Evolutionary conservation across 2,797 vertebrate species (phyloP).

Genomic region (Danionella dracula): DNA sequence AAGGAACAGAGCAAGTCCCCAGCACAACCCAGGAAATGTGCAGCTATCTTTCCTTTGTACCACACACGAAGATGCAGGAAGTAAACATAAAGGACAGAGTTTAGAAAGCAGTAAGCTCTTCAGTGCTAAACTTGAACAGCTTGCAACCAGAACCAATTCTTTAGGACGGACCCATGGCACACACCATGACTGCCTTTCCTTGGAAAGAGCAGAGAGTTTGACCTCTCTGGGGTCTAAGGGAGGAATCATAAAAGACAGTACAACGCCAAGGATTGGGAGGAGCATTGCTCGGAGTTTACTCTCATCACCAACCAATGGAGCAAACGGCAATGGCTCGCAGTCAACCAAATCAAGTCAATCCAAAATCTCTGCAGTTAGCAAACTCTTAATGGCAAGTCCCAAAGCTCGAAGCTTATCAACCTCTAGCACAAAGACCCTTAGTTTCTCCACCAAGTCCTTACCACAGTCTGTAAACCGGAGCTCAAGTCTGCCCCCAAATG

Average conservation of each 20-base stretch:
- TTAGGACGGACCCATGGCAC: constrained; percentile 79
- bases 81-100: constrained; percentile 66
- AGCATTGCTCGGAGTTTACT: constrained; percentile 74
- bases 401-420: constrained; percentile 87
- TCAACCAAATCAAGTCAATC: constrained; percentile 85
- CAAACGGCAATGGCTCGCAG: constrained; percentile 64
- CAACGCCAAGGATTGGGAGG: constrained; percentile 83
- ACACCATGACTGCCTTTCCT: constrained; percentile 88
- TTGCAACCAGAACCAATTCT: constrained; percentile 88
- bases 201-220: constrained; percentile 88
- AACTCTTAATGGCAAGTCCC: constrained; percentile 91
- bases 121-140: constrained; percentile 90
- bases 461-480: constrained; percentile 87
- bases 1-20: constrained; percentile 82
- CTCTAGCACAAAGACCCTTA: constrained; percentile 89
- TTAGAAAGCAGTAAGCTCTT: constrained; percentile 85
- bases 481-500: constrained; percentile 80
- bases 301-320: constrained; percentile 69
- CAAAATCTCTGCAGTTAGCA: constrained; percentile 93
- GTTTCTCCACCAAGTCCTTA: constrained; percentile 95
- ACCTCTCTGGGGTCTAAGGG: constrained; percentile 72
- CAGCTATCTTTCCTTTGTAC: constrained; percentile 62
- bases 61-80: constrained; percentile 69
- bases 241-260: constrained; percentile 77
- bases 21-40: constrained; percentile 68